A percentile compares a stretch with the other conserved stretches of the same genome.
Evolutionary conservation across 2,888 invertebrate genomes (phyloP).

Genomic region (Amiota minor): DNA sequence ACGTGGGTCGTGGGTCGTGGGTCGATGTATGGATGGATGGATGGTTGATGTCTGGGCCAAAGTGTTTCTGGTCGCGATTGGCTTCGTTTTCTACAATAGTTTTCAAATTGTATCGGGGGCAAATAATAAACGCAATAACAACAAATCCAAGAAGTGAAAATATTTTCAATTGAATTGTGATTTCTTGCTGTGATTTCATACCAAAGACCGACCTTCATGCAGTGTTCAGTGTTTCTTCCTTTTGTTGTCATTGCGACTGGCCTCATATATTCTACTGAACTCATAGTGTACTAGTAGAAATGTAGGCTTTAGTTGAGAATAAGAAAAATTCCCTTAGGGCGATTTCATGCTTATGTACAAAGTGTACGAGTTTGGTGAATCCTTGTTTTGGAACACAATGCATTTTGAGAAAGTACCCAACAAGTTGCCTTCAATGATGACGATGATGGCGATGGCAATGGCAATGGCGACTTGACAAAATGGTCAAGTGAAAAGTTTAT

Average conservation of each 20-base stretch:
- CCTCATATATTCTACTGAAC: neutral
- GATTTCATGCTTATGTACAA: conserved; percentile 21
- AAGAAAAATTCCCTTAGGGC: conserved; percentile 29
- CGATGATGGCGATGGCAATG: neutral
- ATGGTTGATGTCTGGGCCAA: conserved; percentile 31
- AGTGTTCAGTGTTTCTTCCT: too few species aligned
- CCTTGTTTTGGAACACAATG: neutral
- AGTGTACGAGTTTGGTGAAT: neutral
- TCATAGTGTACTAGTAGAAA: neutral
- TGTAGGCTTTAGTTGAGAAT: neutral
- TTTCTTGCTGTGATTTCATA: conserved; percentile 46
- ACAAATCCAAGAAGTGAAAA: conserved; percentile 25
- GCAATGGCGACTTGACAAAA: conserved; percentile 41
- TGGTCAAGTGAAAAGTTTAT: conserved; percentile 70
- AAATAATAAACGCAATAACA: neutral
- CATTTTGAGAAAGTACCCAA: neutral
- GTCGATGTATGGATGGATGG: too few species aligned
- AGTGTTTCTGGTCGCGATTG: conserved; percentile 52
- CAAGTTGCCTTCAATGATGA: neutral
- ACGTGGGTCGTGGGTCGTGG: too few species aligned
- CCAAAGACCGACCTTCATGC: too few species aligned
- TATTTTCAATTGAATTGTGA: conserved; percentile 57
- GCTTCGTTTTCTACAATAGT: conserved; percentile 64
- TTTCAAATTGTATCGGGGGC: conserved; percentile 2
- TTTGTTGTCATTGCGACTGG: conserved; percentile 1